These are phyloP conservation scores for Hafferia zeledoni DNA, from an alignment of 2,797 vertebrate genomes.

Conservation along the genomic window DNA sequence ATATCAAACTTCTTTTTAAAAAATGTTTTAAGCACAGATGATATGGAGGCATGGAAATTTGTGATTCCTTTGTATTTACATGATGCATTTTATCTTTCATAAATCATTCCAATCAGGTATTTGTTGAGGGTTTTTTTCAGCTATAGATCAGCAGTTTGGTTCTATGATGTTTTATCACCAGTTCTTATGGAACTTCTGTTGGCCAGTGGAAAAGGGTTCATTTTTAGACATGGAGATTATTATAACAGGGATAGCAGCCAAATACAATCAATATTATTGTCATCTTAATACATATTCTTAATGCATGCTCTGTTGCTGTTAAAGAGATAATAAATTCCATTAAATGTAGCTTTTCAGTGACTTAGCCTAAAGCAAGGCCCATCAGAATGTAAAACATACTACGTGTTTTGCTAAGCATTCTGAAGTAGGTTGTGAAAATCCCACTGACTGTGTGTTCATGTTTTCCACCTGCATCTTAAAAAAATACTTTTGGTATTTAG, in stretches of 20 bases:
- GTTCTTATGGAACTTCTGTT: background rate
- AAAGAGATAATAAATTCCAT: background rate
- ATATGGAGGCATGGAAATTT: background rate
- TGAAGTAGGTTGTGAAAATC: background rate
- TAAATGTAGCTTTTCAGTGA: background rate
- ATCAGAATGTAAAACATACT: background rate
- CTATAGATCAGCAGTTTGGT: background rate
- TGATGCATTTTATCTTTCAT: background rate
- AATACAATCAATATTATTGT: background rate
- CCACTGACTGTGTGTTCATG: background rate
- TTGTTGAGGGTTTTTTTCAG: background rate
- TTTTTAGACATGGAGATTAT: background rate
- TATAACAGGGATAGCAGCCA: background rate
- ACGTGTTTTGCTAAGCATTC: background rate
- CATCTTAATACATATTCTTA: background rate
- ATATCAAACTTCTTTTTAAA: background rate
- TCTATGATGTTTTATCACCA: background rate
- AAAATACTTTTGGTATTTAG: background rate
- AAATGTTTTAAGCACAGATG: background rate
- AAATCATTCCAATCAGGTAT: rapidly evolving
- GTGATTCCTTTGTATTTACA: background rate
- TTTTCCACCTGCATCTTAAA: background rate
- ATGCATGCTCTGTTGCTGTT: background rate
- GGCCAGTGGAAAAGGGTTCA: background rate
- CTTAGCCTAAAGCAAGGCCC: background rate